Evolutionary conservation across 1,140 invertebrate genomes (phyloP), one percentile per base, ranked within the genome.

Genomic region (Drosophila micromelanica): DNA sequence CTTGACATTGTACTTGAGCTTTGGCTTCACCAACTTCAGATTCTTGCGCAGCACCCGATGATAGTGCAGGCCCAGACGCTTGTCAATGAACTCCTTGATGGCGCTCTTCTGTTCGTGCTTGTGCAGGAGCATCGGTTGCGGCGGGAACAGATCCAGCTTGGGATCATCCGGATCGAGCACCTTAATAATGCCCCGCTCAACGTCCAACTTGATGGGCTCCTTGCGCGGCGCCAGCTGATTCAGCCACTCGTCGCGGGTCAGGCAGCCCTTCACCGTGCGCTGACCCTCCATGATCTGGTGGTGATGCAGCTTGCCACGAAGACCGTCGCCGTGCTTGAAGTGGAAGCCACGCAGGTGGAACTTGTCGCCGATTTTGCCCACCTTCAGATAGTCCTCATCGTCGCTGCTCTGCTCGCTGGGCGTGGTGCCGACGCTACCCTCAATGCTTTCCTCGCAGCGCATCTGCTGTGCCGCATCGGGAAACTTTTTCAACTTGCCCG

Each of bases 181-280:
- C 43, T 91, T 91, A 1, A 76, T 74, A 8, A 91, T 90, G 6
- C 90, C 90, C 0, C 73, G 61, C 56, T 91, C 84, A 1, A 91
- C 75, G 59, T 91, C 90, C 54, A 90, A 27, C 55, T 79, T 90
- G 9, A 91, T 72, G n/a, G 78, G 77, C 35, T 90, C 72, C 54
- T 90, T 90, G 51, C 80, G 85, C 3, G 85, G 89, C 15, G 79
- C 80, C 48, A 92, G 45, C 49, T 92, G 74, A n/a, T 78, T 78
- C 0, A 92, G 72, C 91, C 91, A 92, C 60, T 91, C 73, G n/a
- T 91, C 86, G 6, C 91, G 82, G 2, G 89, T 92, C 5, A 80
- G 60, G 13, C 90, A 91, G 1, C 74, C 76, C 57, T 91, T 91
- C 6, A 87, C 75, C 3, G 86, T 87, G 3, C 81, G 76, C 13